Percentiles rank a stretch among this genome's conserved stretches.
phyloP scores from a whole-genome alignment of 2,797 vertebrate species.

The Pangasius larnaudii region DNA sequence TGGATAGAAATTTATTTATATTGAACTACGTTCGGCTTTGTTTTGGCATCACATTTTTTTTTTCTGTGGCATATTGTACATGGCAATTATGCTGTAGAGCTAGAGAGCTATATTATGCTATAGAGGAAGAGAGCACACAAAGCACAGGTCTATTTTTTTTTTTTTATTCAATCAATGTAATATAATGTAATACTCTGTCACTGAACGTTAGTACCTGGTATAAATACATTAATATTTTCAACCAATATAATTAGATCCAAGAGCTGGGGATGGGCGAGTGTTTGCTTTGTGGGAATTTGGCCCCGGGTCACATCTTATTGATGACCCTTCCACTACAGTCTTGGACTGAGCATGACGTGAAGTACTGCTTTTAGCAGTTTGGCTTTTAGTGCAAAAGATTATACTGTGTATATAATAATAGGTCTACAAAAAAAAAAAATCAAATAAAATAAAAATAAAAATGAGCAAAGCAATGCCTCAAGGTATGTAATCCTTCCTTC shows the following conservation, averaged over 20 bases:
- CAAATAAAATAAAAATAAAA: neutral
- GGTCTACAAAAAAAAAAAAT: neutral
- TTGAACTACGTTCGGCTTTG: neutral
- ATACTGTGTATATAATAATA: conserved; percentile 3
- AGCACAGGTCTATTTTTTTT: neutral
- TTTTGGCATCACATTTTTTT: neutral
- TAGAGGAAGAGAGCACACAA: neutral
- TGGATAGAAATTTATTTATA: neutral
- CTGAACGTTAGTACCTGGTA: neutral
- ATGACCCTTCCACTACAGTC: neutral
- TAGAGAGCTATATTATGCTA: neutral
- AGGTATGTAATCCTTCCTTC: neutral
- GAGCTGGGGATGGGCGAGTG: neutral
- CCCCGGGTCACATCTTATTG: neutral
- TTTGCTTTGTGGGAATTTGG: neutral
- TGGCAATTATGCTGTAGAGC: neutral
- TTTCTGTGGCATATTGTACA: neutral
- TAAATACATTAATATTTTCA: neutral
- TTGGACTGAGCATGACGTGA: too few species aligned
- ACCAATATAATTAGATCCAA: neutral
- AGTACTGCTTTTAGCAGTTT: neutral
- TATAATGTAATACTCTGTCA: neutral
- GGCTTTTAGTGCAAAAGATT: neutral
- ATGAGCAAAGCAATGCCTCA: conserved; percentile 4
- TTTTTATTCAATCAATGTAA: neutral